A percentile compares a stretch with the other conserved stretches of the same genome.
These are phyloP conservation scores for Reinhardtius hippoglossoides DNA, from an alignment of 2,113 vertebrate species.

Conservation along the genomic window DNA sequence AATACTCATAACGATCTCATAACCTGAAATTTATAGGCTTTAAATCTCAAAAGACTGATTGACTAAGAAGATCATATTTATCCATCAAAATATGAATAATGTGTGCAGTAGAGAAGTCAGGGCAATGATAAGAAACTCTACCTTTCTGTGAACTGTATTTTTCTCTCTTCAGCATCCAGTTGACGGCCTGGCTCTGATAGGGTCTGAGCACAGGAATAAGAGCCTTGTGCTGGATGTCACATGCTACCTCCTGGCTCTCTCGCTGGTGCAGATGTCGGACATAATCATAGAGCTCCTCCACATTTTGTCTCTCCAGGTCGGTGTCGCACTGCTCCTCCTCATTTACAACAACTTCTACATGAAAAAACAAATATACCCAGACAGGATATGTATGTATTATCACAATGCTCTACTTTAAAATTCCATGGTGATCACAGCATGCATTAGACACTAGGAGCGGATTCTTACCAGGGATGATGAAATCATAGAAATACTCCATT, in stretches of 20 bases:
- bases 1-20: neutral
- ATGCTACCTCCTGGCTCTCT: slow-evolving; percentile 76
- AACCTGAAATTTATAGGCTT: no score
- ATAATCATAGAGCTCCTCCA: slow-evolving; percentile 96
- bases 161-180: slow-evolving; percentile 85
- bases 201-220: slow-evolving; percentile 87
- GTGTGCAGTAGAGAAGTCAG: neutral
- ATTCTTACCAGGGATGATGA: slow-evolving; percentile 89
- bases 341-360: slow-evolving; percentile 83
- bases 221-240: slow-evolving; percentile 92
- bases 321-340: slow-evolving; percentile 90
- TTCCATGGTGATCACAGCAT: neutral
- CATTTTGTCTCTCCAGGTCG: slow-evolving; percentile 94
- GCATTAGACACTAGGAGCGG: neutral
- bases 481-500: slow-evolving; percentile 93
- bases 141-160: slow-evolving; percentile 73
- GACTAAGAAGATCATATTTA: neutral
- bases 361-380: neutral
- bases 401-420: neutral
- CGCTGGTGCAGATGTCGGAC: slow-evolving; percentile 88
- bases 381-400: neutral
- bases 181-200: slow-evolving; percentile 85
- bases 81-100: neutral
- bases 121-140: slow-evolving; percentile 40
- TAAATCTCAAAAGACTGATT: no score